Evolutionary conservation across 2,888 invertebrate species (phyloP), one percentile per base, ranked within the genome.

Genomic region (Lasioglossum calceatum): DNA sequence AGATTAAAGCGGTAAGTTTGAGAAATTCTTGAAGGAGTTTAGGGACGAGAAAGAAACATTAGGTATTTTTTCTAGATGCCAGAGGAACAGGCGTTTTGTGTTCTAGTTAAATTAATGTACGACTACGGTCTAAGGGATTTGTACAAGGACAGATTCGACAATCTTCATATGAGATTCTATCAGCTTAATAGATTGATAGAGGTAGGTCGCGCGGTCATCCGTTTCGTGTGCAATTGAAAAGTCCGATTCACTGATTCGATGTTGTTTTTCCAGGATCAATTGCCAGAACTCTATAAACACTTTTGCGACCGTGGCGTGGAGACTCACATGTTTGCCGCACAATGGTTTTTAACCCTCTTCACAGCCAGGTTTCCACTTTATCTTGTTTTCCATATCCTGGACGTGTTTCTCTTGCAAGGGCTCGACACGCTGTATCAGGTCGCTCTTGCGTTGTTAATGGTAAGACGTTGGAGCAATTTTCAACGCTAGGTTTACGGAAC

Each of bases 341-440:
- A 99, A 96, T 99, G 99, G 99, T 99, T 99, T 96, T 97, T 99
- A 79, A 99, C 99, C 0, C 96, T 99, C n/a, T 99, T 99, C 96
- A 99, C 99, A 2, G 99, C 99, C 54, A 97, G 99, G 93, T 99
- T 99, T 96, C 99, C 99, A 0, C 96, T 99, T 64, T 98, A 98
- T 93, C 97, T 99, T 96, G 98, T 99, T 54, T 99, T 99, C 96
- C 99, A 99, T 95, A 99, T 99, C 81, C 96, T 99, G 86, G 99
- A 99, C 95, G 97, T 99, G 76, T 99, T 99, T 95, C 96, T 99
- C 32, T 96, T 98, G 47, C 98, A 99, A 97, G 99, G 99, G 78
- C 97, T 98, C 93, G 98, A 99, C 94, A 98, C 99, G 1, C 96
- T 99, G 86, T 99, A 99, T 95, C 99, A 99, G 97, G 98, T 99